These are phyloP conservation scores for Caenorhabditis tropicalis DNA, from an alignment of 1,140 invertebrate genomes.

Conservation along the genomic window DNA sequence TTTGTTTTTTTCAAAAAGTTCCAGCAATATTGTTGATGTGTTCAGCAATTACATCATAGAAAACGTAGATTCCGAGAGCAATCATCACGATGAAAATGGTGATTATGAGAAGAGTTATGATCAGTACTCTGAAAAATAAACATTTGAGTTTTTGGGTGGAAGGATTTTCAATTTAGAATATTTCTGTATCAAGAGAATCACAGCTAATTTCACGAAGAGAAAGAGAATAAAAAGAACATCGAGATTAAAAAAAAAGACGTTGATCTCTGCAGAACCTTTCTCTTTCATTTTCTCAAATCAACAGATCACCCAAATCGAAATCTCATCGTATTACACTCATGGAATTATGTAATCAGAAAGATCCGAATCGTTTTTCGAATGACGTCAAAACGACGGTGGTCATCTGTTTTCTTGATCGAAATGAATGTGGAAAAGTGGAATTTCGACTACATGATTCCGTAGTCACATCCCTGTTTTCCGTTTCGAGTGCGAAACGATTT, in stretches of 20 bases:
- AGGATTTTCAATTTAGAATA: no score
- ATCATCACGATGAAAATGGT: conserved; percentile 29
- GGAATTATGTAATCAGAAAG: conserved; percentile 13
- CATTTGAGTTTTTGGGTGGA: no score
- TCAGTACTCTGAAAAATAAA: not conserved
- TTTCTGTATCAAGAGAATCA: no score
- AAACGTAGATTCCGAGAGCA: conserved; percentile 5
- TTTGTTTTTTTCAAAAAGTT: conserved; percentile 7
- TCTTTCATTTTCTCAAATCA: no score
- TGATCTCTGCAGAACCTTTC: no score
- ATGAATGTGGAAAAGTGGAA: not conserved
- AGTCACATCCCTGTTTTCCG: not conserved
- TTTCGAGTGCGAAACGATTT: not conserved
- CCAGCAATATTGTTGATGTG: conserved; percentile 29
- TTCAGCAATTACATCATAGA: conserved; percentile 10
- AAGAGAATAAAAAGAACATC: no score
- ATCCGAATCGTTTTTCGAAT: not conserved
- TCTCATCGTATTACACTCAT: not conserved
- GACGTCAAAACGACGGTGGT: not conserved
- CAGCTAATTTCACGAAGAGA: no score
- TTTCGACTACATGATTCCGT: not conserved
- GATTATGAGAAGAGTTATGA: conserved; percentile 18
- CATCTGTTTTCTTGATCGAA: not conserved
- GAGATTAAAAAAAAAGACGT: no score
- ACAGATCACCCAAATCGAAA: no score